phyloP scores from a whole-genome alignment of 2,113 vertebrate species.

The Tragelaphus scriptus region DNA sequence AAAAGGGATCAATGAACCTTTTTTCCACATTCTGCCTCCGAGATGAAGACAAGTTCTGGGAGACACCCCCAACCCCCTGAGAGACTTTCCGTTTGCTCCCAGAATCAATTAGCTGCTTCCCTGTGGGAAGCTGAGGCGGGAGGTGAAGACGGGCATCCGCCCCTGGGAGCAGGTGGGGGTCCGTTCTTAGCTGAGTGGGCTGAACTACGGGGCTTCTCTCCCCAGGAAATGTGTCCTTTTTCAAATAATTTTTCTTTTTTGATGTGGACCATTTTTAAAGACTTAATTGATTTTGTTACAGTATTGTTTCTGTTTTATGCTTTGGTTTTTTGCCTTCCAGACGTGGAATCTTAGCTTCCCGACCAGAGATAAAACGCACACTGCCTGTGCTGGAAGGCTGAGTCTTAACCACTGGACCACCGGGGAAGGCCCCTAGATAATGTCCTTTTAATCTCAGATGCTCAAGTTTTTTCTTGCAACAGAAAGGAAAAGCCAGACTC shows the following conservation, averaged over 20 bases:
- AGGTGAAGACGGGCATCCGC: not conserved
- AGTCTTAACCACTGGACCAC: not conserved
- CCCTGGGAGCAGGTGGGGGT: not conserved
- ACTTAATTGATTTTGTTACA: not conserved
- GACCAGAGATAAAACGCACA: not conserved
- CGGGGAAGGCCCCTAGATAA: not conserved
- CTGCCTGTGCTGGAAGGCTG: accelerated
- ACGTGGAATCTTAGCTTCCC: not conserved
- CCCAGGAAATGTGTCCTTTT: not conserved
- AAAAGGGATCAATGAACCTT: not conserved
- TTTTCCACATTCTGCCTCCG: not conserved
- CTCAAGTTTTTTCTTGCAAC: not conserved
- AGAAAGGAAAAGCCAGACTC: not conserved
- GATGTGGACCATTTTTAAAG: not conserved
- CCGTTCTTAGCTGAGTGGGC: not conserved
- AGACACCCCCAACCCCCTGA: accelerated
- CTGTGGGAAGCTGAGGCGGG: not conserved
- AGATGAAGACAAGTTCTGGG: not conserved
- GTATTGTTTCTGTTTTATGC: not conserved
- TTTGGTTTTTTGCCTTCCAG: not conserved
- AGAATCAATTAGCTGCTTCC: not conserved
- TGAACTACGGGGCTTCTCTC: not conserved
- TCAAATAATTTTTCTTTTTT: not conserved
- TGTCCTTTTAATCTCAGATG: not conserved
- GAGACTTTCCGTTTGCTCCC: not conserved